phyloP scores from a whole-genome alignment of 2,797 vertebrate species.

The Paramormyrops hopkinsi region DNA sequence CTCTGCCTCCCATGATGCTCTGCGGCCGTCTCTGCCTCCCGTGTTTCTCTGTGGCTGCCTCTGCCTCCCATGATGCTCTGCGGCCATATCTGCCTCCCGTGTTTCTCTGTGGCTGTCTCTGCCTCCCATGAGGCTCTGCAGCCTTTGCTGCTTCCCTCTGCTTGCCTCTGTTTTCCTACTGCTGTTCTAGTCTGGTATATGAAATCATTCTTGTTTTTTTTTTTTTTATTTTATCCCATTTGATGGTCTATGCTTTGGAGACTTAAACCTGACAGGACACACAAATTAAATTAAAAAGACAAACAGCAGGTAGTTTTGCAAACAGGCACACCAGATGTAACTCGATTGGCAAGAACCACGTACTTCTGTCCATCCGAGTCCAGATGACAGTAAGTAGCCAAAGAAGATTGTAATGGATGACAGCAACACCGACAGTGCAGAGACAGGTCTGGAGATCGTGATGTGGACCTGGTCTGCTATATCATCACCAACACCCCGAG shows the following conservation, averaged over 20 bases:
- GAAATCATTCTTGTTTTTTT: not conserved
- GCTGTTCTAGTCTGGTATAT: not conserved
- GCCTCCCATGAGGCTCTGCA: not conserved
- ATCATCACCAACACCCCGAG: slow-evolving; percentile 70
- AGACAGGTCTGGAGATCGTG: slow-evolving; percentile 31
- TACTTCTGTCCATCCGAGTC: slow-evolving; percentile 19
- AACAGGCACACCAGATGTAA: not conserved
- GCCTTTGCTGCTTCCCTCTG: not conserved
- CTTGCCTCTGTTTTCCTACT: not conserved
- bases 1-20: too few relatives aligned
- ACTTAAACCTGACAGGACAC: not conserved
- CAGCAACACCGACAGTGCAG: slow-evolving; percentile 28
- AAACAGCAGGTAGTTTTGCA: not conserved
- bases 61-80: not conserved
- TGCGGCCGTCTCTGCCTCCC: not conserved
- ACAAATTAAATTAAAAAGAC: not conserved
- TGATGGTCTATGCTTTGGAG: not conserved
- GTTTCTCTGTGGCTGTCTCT: not conserved
- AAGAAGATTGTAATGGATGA: slow-evolving; percentile 32
- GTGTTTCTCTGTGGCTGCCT: too few relatives aligned
- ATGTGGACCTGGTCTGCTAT: slow-evolving; percentile 57
- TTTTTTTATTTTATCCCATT: not conserved
- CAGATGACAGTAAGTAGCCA: slow-evolving; percentile 41
- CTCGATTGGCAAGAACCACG: not conserved
- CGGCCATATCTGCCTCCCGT: not conserved